Base-by-base conservation (phyloP, 2,888 invertebrate genomes). In the Hyposoter didymator region DNA sequence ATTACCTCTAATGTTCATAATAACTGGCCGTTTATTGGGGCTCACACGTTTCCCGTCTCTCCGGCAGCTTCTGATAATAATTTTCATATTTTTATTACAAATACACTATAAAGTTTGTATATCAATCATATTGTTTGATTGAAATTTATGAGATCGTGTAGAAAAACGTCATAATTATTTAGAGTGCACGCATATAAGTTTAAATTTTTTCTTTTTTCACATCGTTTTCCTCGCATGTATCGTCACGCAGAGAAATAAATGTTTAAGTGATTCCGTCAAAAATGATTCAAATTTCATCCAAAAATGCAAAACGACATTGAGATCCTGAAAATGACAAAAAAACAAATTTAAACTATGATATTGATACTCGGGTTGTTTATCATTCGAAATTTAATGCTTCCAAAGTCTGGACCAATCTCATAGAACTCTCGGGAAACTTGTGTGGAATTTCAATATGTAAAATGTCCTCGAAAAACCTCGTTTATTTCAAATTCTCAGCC, bases 21-120 rank as follows among this genome's bases (percentile, higher is more conserved):
- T 52, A 72, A 72, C 52, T 49, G 49, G 70, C 47, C 45, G 47
- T 47, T 70, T 49, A 70, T 70, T 70, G 70, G 28, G 35, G 78
- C 43, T 59, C 22, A 14, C 69, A 45, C 55, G 35, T 67, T 64
- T 39, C n/a, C 28, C 1, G n/a, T 8, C 66, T 47, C 39, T 32
- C 22, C 28, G 8, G 3, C 19, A 14, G 35, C 39, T 14, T 43
- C 43, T n/a, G 28, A 55, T 59, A 28, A 35, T 69, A 78, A 69
- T 69, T n/a, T 66, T 10, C 17, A 66, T 66, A 66, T 39, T 39
- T 35, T 39, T 66, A 19, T 66, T 66, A 66, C 35, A 39, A n/a
- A 66, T 66, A 8, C 35, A 39, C 10, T 19, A 66, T n/a, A n/a
- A 35, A 64, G 8, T 64, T 39, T 39, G 35, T 59, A 12, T 59